Base-by-base conservation (phyloP, 2,888 invertebrate species). In the Syrphus vitripennis region DNA sequence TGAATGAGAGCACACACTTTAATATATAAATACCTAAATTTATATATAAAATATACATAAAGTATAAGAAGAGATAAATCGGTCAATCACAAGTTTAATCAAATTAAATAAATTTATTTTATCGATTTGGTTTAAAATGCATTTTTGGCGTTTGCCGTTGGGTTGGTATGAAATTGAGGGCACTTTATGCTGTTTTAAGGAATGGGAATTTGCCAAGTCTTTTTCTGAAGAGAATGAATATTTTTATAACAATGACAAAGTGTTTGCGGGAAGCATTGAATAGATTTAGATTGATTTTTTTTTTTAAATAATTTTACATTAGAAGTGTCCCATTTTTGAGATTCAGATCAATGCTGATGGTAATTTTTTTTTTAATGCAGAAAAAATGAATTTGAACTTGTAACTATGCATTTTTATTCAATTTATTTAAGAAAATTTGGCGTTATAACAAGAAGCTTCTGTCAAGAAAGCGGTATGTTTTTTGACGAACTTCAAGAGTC, bases 41-140 rank as follows among this genome's bases (percentile, higher is more conserved):
- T 12, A 19, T n/a, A n/a, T 9, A 21, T 21, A 31, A 63, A 45
- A 29, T n/a, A n/a, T n/a, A n/a, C n/a, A n/a, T n/a, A n/a, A n/a
- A n/a, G n/a, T n/a, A 16, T 6, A 16, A 29, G 24, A 24, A 61
- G 21, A 48, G 26, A 67, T 45, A 65, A 65, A 65, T 63, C 26
- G 40, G 16, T 63, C 63, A 26, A 63, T 63, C 61, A 63, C 10
- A 26, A 42, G 37, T 63, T 63, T 63, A 63, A 63, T 63, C 65
- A 45, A 65, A 45, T 45, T 65, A 40, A 45, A 65, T 65, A 40
- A 45, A 65, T 65, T 65, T 45, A 45, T 42, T 65, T 65, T 31
- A 65, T 65, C 45, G 65, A 65, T 65, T 45, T 45, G 3, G 6
- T 9, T 21, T 14, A 21, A 34, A 59, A 65, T 65, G 65, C 45